Evolutionary conservation across 1,140 invertebrate genomes (phyloP), one percentile per base, ranked within the genome.

Genomic region (Muscidifurax raptorellus): DNA sequence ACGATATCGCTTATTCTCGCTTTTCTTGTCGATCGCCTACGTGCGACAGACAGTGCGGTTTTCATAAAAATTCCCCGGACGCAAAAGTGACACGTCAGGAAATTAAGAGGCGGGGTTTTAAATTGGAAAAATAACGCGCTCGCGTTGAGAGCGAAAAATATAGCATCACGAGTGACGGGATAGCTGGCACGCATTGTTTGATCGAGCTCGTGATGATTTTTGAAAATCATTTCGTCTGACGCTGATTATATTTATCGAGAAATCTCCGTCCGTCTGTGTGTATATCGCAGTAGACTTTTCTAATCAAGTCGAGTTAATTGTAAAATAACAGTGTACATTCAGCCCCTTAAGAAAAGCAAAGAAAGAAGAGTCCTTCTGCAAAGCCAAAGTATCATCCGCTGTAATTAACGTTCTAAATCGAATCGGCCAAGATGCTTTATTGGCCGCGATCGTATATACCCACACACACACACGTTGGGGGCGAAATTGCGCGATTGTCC

Each of bases 21-120:
- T 78, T 77, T 74, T 84, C 28, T 75, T 64, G 77, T 79, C 36
- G 67, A 78, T 78, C 77, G 4, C 13, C 0, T 74, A 32, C n/a
- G n/a, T 32, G 27, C 32, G 25, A 71, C 30, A 71, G 44, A 59
- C 40, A n/a, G n/a, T 59, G 25, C 69, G 71, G 83, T 87, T 88
- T 88, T 89, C 87, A 87, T 88, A 91, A 91, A 92, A 91, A 91
- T 22, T 91, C 87, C 12, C 86, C 89, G 90, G 90, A 91, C 90
- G 89, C 86, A 90, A 87, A 90, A 90, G 90, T 91, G 91, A 92
- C 90, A 90, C 88, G 88, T 89, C 91, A 92, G 91, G 91, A 92
- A 92, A 92, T 92, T 92, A 92, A 92, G 89, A 91, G 91, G 90
- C 89, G 90, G 86, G 88, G 91, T 92, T 91, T 91, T 91, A 92